These are phyloP conservation scores for Sebastes iracundus DNA, from an alignment of 2,797 vertebrate species.

Conservation along the genomic window DNA sequence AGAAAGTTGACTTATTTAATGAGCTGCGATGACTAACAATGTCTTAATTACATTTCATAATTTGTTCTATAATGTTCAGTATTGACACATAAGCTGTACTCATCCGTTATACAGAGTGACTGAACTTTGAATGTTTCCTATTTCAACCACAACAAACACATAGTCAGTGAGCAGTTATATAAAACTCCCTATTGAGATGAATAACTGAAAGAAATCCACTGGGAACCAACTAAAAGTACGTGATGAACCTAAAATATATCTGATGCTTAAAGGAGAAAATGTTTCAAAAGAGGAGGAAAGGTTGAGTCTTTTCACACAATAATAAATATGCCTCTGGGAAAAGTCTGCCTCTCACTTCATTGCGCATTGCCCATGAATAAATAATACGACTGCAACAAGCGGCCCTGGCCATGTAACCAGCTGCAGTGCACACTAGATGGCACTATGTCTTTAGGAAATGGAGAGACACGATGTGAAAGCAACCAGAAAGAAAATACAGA, in stretches of 20 bases:
- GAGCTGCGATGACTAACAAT: not conserved
- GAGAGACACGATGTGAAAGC: not conserved
- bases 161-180: not conserved
- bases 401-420: constrained; percentile 26
- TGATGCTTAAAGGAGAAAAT: not conserved
- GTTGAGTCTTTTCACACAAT: not conserved
- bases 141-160: not conserved
- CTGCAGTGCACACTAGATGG: constrained; percentile 69
- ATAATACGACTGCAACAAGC: constrained; percentile 32
- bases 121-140: not conserved
- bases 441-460: constrained; percentile 53
- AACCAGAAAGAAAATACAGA: not conserved
- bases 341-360: constrained; percentile 27
- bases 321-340: constrained; percentile 39
- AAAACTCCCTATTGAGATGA: not conserved
- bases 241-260: not conserved
- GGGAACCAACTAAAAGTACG: not conserved
- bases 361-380: constrained; percentile 57
- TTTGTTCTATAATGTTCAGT: not conserved
- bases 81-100: not conserved
- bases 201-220: not conserved
- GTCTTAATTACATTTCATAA: not conserved
- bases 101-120: not conserved
- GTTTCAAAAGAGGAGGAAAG: not conserved
- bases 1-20: not conserved